Conservation (phyloP, 2,888 invertebrate genomes). For the Anoplius nigerrimus region DNA sequence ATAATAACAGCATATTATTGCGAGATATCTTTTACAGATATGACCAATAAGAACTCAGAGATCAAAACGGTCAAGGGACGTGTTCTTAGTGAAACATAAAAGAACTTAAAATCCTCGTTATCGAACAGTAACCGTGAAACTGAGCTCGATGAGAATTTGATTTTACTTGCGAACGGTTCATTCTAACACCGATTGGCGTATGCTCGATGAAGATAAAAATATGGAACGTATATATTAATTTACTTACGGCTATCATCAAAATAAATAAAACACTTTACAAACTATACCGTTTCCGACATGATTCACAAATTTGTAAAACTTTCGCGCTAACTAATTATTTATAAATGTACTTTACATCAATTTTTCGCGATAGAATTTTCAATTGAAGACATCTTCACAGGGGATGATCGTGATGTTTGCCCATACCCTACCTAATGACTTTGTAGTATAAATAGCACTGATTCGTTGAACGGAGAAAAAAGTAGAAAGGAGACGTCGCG, state of each 20-base stretch:
- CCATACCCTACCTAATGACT: constrained; percentile 38
- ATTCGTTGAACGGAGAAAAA: constrained; percentile 24
- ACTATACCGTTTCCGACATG: constrained; percentile 14
- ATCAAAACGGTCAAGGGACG: too few relatives aligned
- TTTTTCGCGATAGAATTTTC: constrained; percentile 10
- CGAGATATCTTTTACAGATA: too few relatives aligned
- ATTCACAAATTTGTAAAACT: constrained; percentile 22
- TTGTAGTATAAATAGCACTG: constrained; percentile 42
- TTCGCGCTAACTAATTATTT: constrained; percentile 32
- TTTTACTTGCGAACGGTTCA: too few relatives aligned
- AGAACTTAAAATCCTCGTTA: too few relatives aligned
- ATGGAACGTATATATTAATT: constrained; percentile 13
- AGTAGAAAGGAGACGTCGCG: not conserved
- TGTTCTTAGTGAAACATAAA: too few relatives aligned
- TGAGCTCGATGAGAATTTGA: not conserved
- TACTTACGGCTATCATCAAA: constrained; percentile 36
- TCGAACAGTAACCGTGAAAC: not conserved
- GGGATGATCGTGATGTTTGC: not conserved
- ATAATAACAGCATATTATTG: too few relatives aligned
- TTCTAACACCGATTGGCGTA: too few relatives aligned
- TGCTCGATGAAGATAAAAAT: too few relatives aligned
- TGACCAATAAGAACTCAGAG: too few relatives aligned
- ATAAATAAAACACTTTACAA: constrained; percentile 55
- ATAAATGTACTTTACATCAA: constrained; percentile 31
- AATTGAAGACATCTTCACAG: constrained; percentile 9